Evolutionary conservation across 2,797 vertebrate genomes (phyloP), one percentile per base, ranked within the genome.

Genomic region (Adrianichthys oophorus): DNA sequence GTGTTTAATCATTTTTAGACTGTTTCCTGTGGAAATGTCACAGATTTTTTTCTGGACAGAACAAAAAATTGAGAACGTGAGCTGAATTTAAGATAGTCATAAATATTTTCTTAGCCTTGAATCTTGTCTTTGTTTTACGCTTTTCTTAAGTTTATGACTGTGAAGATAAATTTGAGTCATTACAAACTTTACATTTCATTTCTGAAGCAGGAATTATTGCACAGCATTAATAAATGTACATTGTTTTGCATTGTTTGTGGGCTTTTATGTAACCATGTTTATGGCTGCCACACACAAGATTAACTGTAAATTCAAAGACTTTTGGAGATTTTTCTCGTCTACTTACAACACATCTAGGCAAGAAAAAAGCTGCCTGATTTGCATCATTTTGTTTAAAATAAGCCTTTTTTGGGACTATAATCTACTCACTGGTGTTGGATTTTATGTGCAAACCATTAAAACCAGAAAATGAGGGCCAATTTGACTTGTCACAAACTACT

Each of bases 1-100:
- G 62, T 69, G 55, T 62, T 67, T 70, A 40, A 32, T 21, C 52
- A n/a, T 67, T 48, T 52, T 69, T 44, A 60, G 29, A 68, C 26
- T 50, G 37, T 76, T 69, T 72, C 41, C 21, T 44, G 40, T n/a
- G 53, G 50, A 79, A 58, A 26, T 66, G 58, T 26, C 4, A 19
- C 43, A 53, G 18, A 66, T 79, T 61, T 68, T 61, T 69, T 73
- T 61, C 56, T 69, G 43, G 7, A 16, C 5, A 7, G 42, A 44
- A 12, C 2, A 32, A 17, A 59, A 75, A 63, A 15, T 18, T 21
- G 14, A 18, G n/a, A 47, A 60, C 17, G 14, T 52, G 54, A 17
- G 48, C 48, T 59, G 57, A 67, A 71, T 71, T 50, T 12, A 32
- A 3, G 8, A 12, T 32, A 2, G 8, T 32, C 32, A 12, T 32